phyloP scores from a whole-genome alignment of 2,797 vertebrate genomes.

The Lithobates sylvaticus region DNA sequence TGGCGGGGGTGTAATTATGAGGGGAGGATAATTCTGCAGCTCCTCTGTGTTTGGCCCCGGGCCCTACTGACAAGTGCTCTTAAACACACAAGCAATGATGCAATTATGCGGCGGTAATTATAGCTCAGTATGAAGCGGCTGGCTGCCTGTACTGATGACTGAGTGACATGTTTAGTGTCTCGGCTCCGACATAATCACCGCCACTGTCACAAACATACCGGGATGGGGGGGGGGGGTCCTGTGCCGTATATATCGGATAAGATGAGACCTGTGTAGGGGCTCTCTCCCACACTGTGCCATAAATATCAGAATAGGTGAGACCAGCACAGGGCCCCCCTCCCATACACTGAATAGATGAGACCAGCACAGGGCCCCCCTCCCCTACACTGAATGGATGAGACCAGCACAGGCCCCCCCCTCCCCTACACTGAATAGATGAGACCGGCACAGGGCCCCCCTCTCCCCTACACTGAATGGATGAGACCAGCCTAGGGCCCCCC shows the following conservation, averaged over 20 bases:
- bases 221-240: background rate
- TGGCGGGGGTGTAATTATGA: slow-evolving; percentile 40
- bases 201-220: background rate
- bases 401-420: background rate
- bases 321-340: no score
- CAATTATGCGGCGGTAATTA: slow-evolving; percentile 49
- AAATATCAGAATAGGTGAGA: background rate
- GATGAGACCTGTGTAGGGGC: background rate
- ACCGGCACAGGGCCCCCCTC: background rate
- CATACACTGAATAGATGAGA: background rate
- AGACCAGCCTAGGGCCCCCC: background rate
- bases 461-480: background rate
- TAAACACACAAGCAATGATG: slow-evolving; percentile 41
- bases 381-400: background rate
- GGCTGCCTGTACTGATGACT: slow-evolving; percentile 6
- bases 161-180: slow-evolving; percentile 9
- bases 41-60: slow-evolving; percentile 49
- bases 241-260: background rate
- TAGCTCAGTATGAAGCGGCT: background rate
- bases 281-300: background rate
- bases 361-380: background rate
- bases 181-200: background rate
- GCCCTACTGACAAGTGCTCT: slow-evolving; percentile 34
- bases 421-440: background rate
- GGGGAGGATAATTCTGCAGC: slow-evolving; percentile 41